Percentiles rank a stretch among this genome's conserved stretches.
Conservation (phyloP, 1,140 invertebrate species). For the Panagrolaimus sp. region DNA sequence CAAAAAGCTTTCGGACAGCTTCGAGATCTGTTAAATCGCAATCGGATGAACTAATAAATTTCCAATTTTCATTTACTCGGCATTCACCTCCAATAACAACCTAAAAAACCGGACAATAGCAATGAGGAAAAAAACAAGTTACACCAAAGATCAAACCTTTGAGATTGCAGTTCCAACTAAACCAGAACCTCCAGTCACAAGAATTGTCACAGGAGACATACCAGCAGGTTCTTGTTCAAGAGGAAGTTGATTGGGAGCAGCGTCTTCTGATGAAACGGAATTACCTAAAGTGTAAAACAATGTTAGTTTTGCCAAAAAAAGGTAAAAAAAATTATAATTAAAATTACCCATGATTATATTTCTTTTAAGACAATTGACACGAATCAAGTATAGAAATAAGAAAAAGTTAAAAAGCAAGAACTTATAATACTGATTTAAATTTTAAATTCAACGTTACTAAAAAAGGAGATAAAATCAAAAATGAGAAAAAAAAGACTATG, state of each 20-base stretch:
- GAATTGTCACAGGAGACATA: slow-evolving; percentile 25
- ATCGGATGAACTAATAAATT: slow-evolving; percentile 87
- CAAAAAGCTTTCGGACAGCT: slow-evolving; percentile 74
- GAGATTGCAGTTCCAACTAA: slow-evolving; percentile 56
- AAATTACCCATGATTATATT: slow-evolving; percentile 5
- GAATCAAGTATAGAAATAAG: no score
- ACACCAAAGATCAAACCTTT: slow-evolving; percentile 35
- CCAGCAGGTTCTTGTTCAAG: slow-evolving; percentile 18
- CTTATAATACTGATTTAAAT: no score
- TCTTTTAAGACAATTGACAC: neutral
- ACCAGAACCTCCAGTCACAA: slow-evolving; percentile 58
- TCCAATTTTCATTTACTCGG: slow-evolving; percentile 73
- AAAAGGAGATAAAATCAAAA: no score
- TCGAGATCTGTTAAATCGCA: slow-evolving; percentile 77
- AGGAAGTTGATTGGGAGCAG: neutral
- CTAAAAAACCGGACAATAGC: slow-evolving; percentile 21
- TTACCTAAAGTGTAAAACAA: neutral
- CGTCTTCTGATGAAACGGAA: slow-evolving; percentile 22
- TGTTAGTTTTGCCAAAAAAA: neutral
- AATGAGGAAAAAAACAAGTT: slow-evolving; percentile 2
- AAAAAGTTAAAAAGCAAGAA: no score
- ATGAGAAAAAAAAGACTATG: no score
- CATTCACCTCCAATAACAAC: slow-evolving; percentile 66
- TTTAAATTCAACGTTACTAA: no score
- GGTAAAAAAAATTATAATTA: neutral